Evolutionary conservation across 2,113 vertebrate species (phyloP).

Genomic region (Gymnarchus niloticus): DNA sequence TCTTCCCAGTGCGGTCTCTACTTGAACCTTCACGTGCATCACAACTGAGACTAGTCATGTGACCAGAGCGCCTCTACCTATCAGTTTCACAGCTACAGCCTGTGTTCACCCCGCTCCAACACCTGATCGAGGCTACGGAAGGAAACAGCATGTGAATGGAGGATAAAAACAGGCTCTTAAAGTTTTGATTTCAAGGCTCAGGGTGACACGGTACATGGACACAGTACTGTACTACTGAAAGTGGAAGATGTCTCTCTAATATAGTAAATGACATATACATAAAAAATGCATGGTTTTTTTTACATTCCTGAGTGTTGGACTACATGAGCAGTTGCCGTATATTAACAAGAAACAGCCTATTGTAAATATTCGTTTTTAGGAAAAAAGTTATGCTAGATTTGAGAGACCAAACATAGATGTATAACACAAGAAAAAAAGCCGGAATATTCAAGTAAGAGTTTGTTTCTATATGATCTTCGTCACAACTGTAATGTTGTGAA

Average conservation of each 20-base stretch:
- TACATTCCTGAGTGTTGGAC: constrained; percentile 38
- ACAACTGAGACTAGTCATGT: constrained; percentile 5
- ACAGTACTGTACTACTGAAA: not conserved
- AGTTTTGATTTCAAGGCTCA: not conserved
- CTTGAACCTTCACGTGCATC: not conserved
- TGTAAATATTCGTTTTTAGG: constrained; percentile 13
- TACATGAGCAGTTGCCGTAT: constrained; percentile 31
- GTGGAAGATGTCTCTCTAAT: constrained; percentile 8
- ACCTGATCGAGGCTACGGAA: not conserved
- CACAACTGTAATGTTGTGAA: not conserved
- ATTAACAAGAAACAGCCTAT: constrained; percentile 19
- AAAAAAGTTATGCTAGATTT: not conserved
- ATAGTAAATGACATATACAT: not conserved
- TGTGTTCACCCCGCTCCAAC: not conserved
- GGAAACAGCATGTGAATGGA: not conserved
- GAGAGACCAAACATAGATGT: not conserved
- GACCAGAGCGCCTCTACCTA: not conserved
- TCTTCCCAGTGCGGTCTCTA: not conserved
- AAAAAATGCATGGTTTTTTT: not conserved
- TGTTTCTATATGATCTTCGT: constrained; percentile 1
- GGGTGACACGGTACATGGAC: constrained; percentile 3
- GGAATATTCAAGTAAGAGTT: constrained; percentile 28
- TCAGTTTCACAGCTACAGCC: not conserved
- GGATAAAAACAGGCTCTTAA: not conserved
- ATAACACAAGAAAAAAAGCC: constrained; percentile 10